Conservation (phyloP, 2,113 vertebrate species). For the Nanorana parkeri region DNA sequence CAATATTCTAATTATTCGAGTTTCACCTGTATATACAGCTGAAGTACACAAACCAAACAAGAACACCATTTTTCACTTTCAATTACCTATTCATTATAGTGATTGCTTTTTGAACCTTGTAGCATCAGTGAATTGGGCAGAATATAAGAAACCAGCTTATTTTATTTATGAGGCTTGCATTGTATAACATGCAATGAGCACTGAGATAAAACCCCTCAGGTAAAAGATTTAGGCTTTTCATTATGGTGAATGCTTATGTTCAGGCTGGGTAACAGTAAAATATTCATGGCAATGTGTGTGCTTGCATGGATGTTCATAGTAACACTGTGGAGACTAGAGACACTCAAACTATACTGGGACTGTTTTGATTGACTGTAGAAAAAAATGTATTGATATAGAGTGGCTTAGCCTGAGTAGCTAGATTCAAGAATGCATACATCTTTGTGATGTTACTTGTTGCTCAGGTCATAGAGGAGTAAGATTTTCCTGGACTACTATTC, state of each 20-base stretch:
- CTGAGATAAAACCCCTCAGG: background rate
- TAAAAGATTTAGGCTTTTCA: slow-evolving; percentile 5
- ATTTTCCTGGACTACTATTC: background rate
- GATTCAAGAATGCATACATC: background rate
- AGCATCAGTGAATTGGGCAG: background rate
- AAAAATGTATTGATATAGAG: background rate
- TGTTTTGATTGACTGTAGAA: background rate
- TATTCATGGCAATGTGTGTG: background rate
- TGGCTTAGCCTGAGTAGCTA: background rate
- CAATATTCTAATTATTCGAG: too few relatives aligned
- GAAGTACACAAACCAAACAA: too few relatives aligned
- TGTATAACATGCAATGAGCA: background rate
- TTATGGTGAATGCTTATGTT: slow-evolving; percentile 9
- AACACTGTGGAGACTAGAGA: background rate
- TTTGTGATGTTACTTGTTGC: background rate
- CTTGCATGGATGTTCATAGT: background rate
- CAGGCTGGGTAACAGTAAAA: slow-evolving; percentile 4
- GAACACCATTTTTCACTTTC: too few relatives aligned
- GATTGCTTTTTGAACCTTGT: background rate
- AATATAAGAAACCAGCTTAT: background rate
- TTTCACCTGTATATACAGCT: too few relatives aligned
- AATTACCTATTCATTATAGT: too few relatives aligned
- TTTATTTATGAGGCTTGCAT: background rate
- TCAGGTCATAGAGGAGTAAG: background rate
- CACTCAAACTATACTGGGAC: background rate